phyloP scores from a whole-genome alignment of 2,888 invertebrate genomes.

The Netelia virgata region DNA sequence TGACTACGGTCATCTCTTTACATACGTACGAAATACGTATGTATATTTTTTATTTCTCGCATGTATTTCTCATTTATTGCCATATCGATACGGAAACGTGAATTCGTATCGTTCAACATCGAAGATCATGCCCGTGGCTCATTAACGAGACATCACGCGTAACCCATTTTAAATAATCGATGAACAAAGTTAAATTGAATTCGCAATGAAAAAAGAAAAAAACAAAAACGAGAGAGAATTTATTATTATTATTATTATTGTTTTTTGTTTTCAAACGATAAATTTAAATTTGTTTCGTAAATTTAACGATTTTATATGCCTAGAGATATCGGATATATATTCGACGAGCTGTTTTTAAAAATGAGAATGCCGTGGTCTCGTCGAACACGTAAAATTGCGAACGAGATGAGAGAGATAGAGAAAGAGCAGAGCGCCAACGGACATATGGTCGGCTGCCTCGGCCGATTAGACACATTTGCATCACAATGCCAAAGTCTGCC shows the following conservation, averaged over 20 bases:
- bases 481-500: constrained; percentile 82
- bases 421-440: constrained; percentile 73
- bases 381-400: constrained; percentile 33
- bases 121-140: neutral
- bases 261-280: too few relatives aligned
- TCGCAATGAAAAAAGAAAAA: too few relatives aligned
- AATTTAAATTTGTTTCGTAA: too few relatives aligned
- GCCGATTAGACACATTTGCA: constrained; percentile 84
- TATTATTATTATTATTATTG: too few relatives aligned
- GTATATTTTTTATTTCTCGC: neutral
- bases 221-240: too few relatives aligned
- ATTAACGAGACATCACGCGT: constrained; percentile 5
- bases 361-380: constrained; percentile 14
- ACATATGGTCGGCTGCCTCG: constrained; percentile 84
- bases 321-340: neutral
- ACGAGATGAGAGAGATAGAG: constrained; percentile 23
- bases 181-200: neutral
- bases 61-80: neutral
- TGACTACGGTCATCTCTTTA: constrained; percentile 3
- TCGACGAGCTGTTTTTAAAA: constrained; percentile 6
- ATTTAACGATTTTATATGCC: too few relatives aligned
- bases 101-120: constrained; percentile 16
- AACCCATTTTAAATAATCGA: constrained; percentile 13
- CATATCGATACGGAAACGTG: neutral
- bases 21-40: neutral